Percentiles rank a stretch among this genome's conserved stretches.
These are phyloP conservation scores for Scomber colias DNA, from an alignment of 2,113 vertebrate species.

Conservation along the genomic window DNA sequence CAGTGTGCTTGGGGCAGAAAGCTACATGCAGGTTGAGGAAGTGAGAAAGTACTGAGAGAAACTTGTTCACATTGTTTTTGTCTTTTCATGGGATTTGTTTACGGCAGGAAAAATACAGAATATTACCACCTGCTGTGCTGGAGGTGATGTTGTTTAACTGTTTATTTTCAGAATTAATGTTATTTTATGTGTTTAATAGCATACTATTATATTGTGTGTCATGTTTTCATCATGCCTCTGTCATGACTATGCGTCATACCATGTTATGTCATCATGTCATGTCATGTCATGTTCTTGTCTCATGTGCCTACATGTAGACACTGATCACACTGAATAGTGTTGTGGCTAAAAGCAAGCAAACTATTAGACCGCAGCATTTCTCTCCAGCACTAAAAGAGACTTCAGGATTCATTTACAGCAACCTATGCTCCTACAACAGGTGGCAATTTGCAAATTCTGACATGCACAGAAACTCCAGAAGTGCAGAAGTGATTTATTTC, in stretches of 20 bases:
- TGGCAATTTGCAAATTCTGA: not conserved
- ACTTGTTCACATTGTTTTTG: too few relatives aligned
- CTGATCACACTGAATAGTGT: not conserved
- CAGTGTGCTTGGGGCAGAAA: too few relatives aligned
- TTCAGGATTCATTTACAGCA: not conserved
- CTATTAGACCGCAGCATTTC: not conserved
- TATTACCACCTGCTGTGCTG: too few relatives aligned
- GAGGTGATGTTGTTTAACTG: too few relatives aligned
- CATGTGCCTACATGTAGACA: not conserved
- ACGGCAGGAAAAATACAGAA: too few relatives aligned
- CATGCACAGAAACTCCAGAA: too few relatives aligned
- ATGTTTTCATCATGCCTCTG: not conserved
- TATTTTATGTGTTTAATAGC: not conserved
- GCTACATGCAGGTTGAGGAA: too few relatives aligned
- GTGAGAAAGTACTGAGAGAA: too few relatives aligned
- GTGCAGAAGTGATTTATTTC: too few relatives aligned
- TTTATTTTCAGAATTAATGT: too few relatives aligned
- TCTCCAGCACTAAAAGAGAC: not conserved
- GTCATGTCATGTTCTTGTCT: slow-evolving; percentile 13
- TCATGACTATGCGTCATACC: not conserved
- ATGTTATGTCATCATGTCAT: not conserved
- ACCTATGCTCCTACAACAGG: not conserved
- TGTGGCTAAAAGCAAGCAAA: not conserved
- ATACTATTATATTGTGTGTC: not conserved
- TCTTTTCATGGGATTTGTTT: too few relatives aligned